Evolutionary conservation across 2,797 vertebrate species (phyloP), one percentile per base, ranked within the genome.

Genomic region (Petrocephalus sullivani): DNA sequence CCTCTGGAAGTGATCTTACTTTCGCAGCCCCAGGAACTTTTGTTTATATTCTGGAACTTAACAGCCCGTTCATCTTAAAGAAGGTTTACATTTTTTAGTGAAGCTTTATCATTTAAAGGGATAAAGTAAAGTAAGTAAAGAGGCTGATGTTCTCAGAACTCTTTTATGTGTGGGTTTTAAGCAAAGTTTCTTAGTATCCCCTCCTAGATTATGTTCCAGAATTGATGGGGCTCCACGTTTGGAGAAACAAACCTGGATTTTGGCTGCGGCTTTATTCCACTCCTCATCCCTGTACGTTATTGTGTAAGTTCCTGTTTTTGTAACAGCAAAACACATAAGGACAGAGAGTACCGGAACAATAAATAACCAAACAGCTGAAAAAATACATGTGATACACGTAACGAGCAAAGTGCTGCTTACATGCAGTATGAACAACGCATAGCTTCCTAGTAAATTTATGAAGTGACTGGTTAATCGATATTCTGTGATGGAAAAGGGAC

Each of bases 311-410:
- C 71, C 19, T 78, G 71, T 78, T 78, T 78, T 46, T 78, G 16
- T 78, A 78, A n/a, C 37, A n/a, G 37, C 71, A 78, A 78, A 78
- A 41, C 71, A 78, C 16, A 78, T 46, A 78, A 78, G 71, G 71
- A 78, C 71, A 78, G 14, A 46, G 37, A 41, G 71, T 78, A 78
- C 46, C 71, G 16, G 71, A 46, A 2, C 37, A 41, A 78, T 78
- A 78, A 78, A 46, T 78, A 46, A 46, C 4, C 71, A 46, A 46
- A 46, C 71, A 78, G 71, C 37, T 46, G 37, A 46, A 78, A 46
- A 46, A 41, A 28, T 28, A 28, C 1, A 28, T 2, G 37, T 78
- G 37, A 19, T 78, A n/a, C 19, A 78, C 37, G 19, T 41, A 19
- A 78, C 7, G 37, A 78, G 19, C 67, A 75, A 37, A 75, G 28